A percentile compares a stretch with the other conserved stretches of the same genome.
phyloP scores from a whole-genome alignment of 2,888 invertebrate species.

The Euclidia mi region DNA sequence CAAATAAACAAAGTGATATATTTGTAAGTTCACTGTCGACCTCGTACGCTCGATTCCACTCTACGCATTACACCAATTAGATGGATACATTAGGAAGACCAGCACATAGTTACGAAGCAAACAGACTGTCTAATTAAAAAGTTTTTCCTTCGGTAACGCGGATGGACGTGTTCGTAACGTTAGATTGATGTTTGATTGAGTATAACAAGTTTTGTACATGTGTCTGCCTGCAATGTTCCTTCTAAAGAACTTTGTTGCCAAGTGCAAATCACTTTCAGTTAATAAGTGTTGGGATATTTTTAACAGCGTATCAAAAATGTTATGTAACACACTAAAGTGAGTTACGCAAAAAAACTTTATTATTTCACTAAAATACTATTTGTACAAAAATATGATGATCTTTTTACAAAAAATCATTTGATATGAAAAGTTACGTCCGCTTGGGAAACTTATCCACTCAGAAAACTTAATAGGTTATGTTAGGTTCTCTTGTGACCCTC shows the following conservation, averaged over 20 bases:
- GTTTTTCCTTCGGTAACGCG: constrained; percentile 59
- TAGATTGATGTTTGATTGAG: constrained; percentile 62
- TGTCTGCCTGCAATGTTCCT: constrained; percentile 34
- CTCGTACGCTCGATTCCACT: constrained; percentile 38
- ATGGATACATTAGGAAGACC: constrained; percentile 55
- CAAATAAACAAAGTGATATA: too few species aligned
- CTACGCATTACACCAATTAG: constrained; percentile 55
- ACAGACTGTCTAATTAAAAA: constrained; percentile 65
- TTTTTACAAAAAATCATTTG: too few species aligned
- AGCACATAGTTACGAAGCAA: constrained; percentile 52
- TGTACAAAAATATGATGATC: too few species aligned
- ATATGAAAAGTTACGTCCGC: too few species aligned
- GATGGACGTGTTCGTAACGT: constrained; percentile 58
- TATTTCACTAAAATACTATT: too few species aligned
- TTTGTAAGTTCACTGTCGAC: constrained; percentile 31
- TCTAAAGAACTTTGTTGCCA: constrained; percentile 38
- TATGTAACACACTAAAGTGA: too few species aligned
- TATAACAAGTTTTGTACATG: constrained; percentile 52
- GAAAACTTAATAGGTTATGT: too few species aligned
- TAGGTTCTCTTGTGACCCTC: too few species aligned
- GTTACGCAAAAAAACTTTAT: too few species aligned
- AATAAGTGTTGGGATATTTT: constrained; percentile 48
- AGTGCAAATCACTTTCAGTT: constrained; percentile 47
- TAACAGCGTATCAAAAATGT: too few species aligned
- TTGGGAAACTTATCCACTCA: too few species aligned